Conservation (phyloP, 2,113 vertebrate genomes). For the Onychostoma macrolepis region DNA sequence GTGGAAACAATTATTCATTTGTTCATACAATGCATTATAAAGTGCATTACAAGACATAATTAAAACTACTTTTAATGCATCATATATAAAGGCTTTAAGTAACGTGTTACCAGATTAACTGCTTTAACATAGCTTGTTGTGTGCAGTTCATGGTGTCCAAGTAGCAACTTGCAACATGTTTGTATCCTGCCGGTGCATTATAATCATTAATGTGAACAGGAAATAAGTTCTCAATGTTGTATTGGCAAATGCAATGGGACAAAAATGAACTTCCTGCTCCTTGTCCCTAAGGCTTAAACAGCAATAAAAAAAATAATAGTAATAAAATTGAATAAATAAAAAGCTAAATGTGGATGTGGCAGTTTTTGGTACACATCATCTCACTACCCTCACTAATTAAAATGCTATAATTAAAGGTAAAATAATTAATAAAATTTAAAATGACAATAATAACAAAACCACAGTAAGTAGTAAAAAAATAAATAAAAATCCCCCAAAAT, state of each 20-base stretch:
- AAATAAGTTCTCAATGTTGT: slow-evolving; percentile 41
- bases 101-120: not conserved
- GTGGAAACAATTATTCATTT: too few species aligned
- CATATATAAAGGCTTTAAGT: too few species aligned
- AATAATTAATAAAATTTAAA: not conserved
- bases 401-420: not conserved
- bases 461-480: not conserved
- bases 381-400: not conserved
- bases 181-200: not conserved
- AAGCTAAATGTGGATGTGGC: not conserved
- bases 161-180: not conserved
- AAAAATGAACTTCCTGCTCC: not conserved
- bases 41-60: too few species aligned
- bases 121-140: not conserved
- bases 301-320: not conserved
- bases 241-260: slow-evolving; percentile 15
- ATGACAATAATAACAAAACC: not conserved
- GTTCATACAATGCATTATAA: too few species aligned
- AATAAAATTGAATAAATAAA: not conserved
- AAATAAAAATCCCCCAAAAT: not conserved
- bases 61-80: too few species aligned
- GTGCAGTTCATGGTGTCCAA: not conserved
- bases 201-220: slow-evolving; percentile 42
- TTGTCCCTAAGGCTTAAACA: not conserved
- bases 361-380: not conserved